Base-by-base conservation (phyloP, 2,113 vertebrate species). In the Scomber colias region DNA sequence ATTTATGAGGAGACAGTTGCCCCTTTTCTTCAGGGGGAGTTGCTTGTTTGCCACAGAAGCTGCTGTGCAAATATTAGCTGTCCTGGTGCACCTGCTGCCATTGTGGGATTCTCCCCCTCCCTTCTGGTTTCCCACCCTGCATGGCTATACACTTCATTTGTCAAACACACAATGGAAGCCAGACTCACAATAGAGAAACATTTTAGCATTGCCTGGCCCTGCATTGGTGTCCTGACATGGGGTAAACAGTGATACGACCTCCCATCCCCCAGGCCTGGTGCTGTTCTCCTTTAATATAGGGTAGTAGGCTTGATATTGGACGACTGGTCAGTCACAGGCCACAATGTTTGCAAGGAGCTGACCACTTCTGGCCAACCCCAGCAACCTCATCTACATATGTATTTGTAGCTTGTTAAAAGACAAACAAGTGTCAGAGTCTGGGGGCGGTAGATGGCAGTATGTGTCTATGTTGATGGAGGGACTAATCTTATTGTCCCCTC, bases 11-110 rank as follows among this genome's bases (percentile, higher is more conserved):
- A 87, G 82, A 91, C 88, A 56, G 79, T 89, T 83, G 48, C 88
- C 90, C 87, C 82, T 81, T 91, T 90, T 89, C 86, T 88, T 93
- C 86, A 88, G 55, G 87, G 77, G 79, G 82, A 62, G 88, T 84
- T 75, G 72, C 77, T 75, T 90, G 92, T 95, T 91, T 90, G 45
- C 94, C 66, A 75, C 89, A 71, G 89, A 93, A 91, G 85, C 91
- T 80, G 59, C 92, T 95, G 93, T 92, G 94, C 92, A 93, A 95
- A 94, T 92, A 95, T 93, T 93, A 86, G 80, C 79, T 68, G 67
- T 91, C 93, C 1, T 46, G 63, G 54, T 92, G 93, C 96, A 96
- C 95, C 95, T 97, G 95, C 94, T 95, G 84, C 92, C 93, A 81
- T 88, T 90, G 87, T 86, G 75, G 63, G 80, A 85, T 11, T 60